Evolutionary conservation across 2,888 invertebrate species (phyloP).

Genomic region (Masnerella sp.): DNA sequence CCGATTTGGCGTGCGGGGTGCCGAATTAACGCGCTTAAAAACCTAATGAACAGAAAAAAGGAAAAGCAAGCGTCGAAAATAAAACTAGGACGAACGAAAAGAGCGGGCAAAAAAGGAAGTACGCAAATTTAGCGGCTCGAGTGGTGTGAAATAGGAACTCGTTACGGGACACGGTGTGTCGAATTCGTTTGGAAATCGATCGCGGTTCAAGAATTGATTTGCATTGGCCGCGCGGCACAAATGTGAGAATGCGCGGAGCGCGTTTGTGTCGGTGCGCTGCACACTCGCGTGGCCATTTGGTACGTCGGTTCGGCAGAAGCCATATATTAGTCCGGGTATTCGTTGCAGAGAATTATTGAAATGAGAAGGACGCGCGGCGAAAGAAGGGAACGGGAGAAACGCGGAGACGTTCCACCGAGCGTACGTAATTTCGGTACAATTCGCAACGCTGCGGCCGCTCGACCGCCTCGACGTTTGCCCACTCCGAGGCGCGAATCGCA

Average conservation of each 20-base stretch:
- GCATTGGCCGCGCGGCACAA: constrained; percentile 69
- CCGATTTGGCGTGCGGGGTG: constrained; percentile 20
- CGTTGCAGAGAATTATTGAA: constrained; percentile 74
- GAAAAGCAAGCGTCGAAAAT: background rate
- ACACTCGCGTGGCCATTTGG: constrained; percentile 60
- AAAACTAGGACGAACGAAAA: background rate
- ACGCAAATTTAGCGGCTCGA: constrained; percentile 27
- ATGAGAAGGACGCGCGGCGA: constrained; percentile 66
- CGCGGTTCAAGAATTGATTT: constrained; percentile 64
- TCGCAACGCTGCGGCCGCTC: constrained; percentile 65
- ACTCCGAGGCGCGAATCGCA: constrained; percentile 49
- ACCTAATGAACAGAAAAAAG: too few relatives aligned
- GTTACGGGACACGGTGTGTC: constrained; percentile 40
- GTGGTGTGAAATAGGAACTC: constrained; percentile 25
- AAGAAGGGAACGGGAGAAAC: constrained; percentile 60
- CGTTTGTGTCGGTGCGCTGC: constrained; percentile 16
- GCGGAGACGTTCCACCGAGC: constrained; percentile 68
- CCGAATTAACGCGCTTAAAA: constrained; percentile 9
- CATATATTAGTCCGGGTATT: constrained; percentile 74
- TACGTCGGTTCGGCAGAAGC: constrained; percentile 69
- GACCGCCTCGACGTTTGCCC: too few relatives aligned
- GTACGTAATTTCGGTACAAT: constrained; percentile 70
- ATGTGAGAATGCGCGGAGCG: background rate
- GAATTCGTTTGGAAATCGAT: constrained; percentile 54
- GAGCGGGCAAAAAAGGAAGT: constrained; percentile 2